Conservation (phyloP, 2,888 invertebrate genomes). For the Epiperipatus broadwayi region DNA sequence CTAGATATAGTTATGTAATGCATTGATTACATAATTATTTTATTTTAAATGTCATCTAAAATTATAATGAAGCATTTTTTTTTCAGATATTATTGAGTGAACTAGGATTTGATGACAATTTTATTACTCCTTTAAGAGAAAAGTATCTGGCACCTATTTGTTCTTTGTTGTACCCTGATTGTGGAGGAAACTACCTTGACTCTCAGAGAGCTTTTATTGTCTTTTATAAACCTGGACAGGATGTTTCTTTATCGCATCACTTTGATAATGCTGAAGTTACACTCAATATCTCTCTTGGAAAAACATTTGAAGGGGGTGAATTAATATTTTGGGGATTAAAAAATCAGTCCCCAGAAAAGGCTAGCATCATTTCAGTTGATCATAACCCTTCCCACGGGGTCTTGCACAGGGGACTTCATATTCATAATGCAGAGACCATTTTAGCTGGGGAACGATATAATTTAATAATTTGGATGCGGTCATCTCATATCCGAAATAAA, state of each 20-base stretch:
- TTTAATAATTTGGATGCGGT: slow-evolving; percentile 32
- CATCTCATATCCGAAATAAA: slow-evolving; percentile 27
- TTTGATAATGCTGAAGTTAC: slow-evolving; percentile 33
- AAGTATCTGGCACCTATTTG: slow-evolving; percentile 26
- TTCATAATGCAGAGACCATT: slow-evolving; percentile 29
- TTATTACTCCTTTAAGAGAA: slow-evolving; percentile 25
- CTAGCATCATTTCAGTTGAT: slow-evolving; percentile 7
- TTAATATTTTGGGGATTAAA: slow-evolving; percentile 28
- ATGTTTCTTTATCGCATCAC: slow-evolving; percentile 28
- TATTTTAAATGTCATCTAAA: too few relatives aligned
- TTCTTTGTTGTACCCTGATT: slow-evolving; percentile 25
- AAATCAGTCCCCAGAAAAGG: slow-evolving; percentile 16
- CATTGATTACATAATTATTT: too few relatives aligned
- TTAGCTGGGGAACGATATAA: slow-evolving; percentile 27
- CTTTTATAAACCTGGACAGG: slow-evolving; percentile 25
- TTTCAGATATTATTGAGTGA: slow-evolving; percentile 29
- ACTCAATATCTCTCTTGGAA: slow-evolving; percentile 28
- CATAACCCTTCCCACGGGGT: slow-evolving; percentile 24
- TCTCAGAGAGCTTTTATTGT: slow-evolving; percentile 32
- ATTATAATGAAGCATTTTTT: too few relatives aligned
- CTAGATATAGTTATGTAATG: too few relatives aligned
- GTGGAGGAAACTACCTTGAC: slow-evolving; percentile 26
- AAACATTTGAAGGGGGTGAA: slow-evolving; percentile 26
- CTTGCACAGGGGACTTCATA: slow-evolving; percentile 30
- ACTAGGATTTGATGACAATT: slow-evolving; percentile 26